phyloP scores from a whole-genome alignment of 2,797 vertebrate species.

The Scleropages formosus region DNA sequence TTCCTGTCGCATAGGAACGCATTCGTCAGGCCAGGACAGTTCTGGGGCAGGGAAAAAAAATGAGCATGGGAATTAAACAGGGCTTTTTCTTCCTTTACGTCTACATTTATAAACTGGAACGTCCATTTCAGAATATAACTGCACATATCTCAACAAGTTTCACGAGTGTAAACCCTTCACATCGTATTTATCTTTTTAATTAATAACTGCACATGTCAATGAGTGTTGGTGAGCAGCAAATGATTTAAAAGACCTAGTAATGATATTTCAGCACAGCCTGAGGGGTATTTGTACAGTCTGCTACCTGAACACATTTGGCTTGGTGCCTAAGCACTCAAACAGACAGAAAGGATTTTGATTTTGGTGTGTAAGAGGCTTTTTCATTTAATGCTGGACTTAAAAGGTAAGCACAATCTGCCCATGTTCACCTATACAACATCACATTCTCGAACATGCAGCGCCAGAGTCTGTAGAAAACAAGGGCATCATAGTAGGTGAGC shows the following conservation, averaged over 20 bases:
- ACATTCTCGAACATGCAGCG: neutral
- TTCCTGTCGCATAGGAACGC: neutral
- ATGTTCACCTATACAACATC: slow-evolving; percentile 45
- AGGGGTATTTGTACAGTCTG: slow-evolving; percentile 30
- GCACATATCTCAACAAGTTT: slow-evolving; percentile 12
- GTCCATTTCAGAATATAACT: slow-evolving; percentile 25
- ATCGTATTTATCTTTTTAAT: slow-evolving; percentile 38
- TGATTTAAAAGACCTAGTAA: slow-evolving; percentile 3
- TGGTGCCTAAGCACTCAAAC: slow-evolving; percentile 49
- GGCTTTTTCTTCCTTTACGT: slow-evolving; percentile 37
- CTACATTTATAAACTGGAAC: slow-evolving; percentile 26
- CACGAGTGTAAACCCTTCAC: slow-evolving; percentile 22
- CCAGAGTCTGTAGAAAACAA: slow-evolving; percentile 11
- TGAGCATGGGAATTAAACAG: slow-evolving; percentile 17
- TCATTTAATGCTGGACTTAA: slow-evolving; percentile 53
- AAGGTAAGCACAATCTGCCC: slow-evolving; percentile 53
- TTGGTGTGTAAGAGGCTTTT: slow-evolving; percentile 57
- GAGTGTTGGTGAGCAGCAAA: slow-evolving; percentile 26
- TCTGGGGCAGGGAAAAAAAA: slow-evolving; percentile 6
- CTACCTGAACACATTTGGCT: slow-evolving; percentile 52
- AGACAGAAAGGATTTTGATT: slow-evolving; percentile 55
- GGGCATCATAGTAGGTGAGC: neutral
- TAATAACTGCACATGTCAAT: slow-evolving; percentile 37
- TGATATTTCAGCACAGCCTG: slow-evolving; percentile 31
- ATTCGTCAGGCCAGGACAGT: slow-evolving; percentile 6